Conservation (phyloP, 2,797 vertebrate species). For the Manis crassicaudata region DNA sequence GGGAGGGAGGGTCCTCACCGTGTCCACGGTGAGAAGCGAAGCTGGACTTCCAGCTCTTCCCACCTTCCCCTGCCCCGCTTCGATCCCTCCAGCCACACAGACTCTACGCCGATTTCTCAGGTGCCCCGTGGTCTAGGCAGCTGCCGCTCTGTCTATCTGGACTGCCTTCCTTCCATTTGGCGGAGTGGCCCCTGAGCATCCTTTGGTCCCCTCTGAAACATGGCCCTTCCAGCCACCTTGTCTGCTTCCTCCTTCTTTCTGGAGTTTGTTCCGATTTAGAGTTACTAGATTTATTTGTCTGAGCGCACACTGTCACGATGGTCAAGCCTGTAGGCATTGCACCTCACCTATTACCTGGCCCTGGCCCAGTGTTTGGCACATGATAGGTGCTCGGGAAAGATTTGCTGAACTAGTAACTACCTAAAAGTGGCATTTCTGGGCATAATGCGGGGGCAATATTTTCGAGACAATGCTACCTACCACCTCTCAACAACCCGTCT, state of each 20-base stretch:
- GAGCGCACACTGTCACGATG: accelerated
- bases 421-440: neutral
- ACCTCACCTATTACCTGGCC: neutral
- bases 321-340: accelerated
- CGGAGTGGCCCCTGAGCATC: neutral
- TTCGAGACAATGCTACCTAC: neutral
- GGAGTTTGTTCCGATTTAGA: neutral
- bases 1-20: accelerated
- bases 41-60: too few species aligned
- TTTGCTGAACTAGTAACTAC: neutral
- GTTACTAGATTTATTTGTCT: accelerated
- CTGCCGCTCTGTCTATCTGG: accelerated
- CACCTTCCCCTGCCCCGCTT: too few species aligned
- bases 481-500: neutral
- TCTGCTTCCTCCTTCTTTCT: neutral
- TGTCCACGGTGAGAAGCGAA: accelerated
- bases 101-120: neutral
- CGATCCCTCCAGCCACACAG: accelerated
- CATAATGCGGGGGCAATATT: neutral
- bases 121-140: neutral
- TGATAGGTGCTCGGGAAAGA: neutral
- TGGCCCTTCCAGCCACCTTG: neutral
- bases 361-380: neutral
- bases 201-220: neutral
- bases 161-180: accelerated